These are phyloP conservation scores for Sylvilagus floridanus DNA, from an alignment of 2,797 vertebrate species.

Conservation along the genomic window DNA sequence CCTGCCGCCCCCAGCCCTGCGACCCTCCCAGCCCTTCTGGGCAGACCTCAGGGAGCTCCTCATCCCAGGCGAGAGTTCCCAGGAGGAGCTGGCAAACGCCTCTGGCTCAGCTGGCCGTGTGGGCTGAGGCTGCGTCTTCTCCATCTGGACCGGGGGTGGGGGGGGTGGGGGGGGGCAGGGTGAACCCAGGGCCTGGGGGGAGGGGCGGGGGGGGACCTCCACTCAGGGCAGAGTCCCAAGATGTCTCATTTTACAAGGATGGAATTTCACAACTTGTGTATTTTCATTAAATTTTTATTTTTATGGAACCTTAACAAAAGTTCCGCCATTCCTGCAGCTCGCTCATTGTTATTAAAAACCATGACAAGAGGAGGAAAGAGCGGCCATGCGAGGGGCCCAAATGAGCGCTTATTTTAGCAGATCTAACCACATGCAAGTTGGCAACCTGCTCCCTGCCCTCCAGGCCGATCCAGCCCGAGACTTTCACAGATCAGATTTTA, in stretches of 20 bases:
- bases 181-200: background rate
- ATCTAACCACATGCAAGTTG: background rate
- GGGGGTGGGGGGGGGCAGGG: background rate
- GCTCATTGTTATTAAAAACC: constrained; percentile 71
- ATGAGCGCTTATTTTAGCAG: constrained; percentile 55
- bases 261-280: constrained; percentile 74
- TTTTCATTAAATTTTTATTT: constrained; percentile 78
- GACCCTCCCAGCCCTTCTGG: background rate
- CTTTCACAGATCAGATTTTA: constrained; percentile 53
- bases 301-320: constrained; percentile 69
- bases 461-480: constrained; percentile 14
- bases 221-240: constrained; percentile 35
- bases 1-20: background rate
- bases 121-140: background rate
- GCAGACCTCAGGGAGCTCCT: background rate
- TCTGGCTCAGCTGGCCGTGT: background rate
- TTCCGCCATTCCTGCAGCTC: background rate
- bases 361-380: constrained; percentile 34
- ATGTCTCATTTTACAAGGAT: constrained; percentile 71
- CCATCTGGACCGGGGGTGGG: background rate
- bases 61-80: background rate
- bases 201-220: no score
- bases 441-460: constrained; percentile 56
- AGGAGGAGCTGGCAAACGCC: background rate
- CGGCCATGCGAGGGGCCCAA: background rate